phyloP scores from a whole-genome alignment of 1,140 invertebrate species.

The Drosophila insularis region DNA sequence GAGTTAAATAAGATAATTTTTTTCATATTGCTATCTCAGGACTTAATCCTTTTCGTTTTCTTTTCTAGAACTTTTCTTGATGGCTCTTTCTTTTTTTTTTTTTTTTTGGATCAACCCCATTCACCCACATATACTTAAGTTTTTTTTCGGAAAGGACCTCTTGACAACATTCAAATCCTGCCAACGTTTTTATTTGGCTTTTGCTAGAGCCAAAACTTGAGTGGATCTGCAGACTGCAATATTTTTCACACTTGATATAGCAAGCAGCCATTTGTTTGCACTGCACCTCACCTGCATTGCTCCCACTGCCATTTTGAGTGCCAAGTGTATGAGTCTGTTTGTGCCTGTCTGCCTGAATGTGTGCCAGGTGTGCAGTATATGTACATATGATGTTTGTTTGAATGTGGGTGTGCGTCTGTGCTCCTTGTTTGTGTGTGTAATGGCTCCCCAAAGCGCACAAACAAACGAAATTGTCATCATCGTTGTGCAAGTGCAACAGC shows the following conservation, averaged over 20 bases:
- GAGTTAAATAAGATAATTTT: too few species aligned
- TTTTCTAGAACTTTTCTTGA: background rate
- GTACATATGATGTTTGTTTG: background rate
- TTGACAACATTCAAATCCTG: constrained; percentile 46
- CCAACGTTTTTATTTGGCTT: constrained; percentile 24
- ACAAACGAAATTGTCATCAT: constrained; percentile 68
- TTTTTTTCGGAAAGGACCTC: constrained; percentile 6
- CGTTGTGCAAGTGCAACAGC: constrained; percentile 9
- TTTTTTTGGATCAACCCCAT: background rate
- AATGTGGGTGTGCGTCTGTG: constrained; percentile 3
- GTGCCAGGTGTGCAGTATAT: constrained; percentile 27
- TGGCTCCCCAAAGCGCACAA: constrained; percentile 66
- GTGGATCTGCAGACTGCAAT: constrained; percentile 33
- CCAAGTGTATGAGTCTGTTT: constrained; percentile 18
- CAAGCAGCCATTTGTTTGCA: constrained; percentile 58
- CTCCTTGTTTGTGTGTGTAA: constrained; percentile 52
- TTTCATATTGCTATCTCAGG: constrained; percentile 25
- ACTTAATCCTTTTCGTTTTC: constrained; percentile 17
- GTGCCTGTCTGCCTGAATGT: constrained; percentile 9
- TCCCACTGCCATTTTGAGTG: constrained; percentile 42
- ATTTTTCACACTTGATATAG: constrained; percentile 74
- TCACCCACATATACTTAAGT: background rate
- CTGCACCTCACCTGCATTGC: constrained; percentile 39
- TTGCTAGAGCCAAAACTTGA: constrained; percentile 25
- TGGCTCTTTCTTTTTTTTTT: background rate